Evolutionary conservation across 2,888 invertebrate genomes (phyloP).

Genomic region (Drepanosiphum platanoidis): DNA sequence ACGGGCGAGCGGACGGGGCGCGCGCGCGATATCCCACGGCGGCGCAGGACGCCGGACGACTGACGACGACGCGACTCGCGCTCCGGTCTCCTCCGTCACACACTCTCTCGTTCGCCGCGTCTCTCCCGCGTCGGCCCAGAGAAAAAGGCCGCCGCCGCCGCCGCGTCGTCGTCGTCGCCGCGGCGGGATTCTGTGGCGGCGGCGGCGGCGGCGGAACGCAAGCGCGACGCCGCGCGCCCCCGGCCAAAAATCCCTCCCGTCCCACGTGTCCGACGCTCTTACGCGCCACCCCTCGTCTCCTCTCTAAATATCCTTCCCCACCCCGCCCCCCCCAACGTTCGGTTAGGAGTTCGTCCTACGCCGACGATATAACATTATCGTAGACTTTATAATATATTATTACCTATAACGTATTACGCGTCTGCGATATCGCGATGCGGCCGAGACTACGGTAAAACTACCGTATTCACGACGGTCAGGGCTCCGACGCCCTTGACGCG

Average conservation of each 20-base stretch:
- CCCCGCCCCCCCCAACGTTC: no score
- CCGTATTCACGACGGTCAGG: no score
- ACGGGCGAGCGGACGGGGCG: background rate
- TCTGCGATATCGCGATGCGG: no score
- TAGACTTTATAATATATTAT: no score
- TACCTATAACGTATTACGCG: no score
- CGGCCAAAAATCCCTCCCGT: constrained; percentile 14
- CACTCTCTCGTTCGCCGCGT: background rate
- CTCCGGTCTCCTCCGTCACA: no score
- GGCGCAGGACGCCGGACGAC: constrained; percentile 56
- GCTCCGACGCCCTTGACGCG: no score
- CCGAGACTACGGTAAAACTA: no score
- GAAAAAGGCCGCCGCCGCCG: constrained; percentile 5
- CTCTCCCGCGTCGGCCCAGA: background rate
- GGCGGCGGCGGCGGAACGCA: constrained; percentile 33
- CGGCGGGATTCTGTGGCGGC: constrained; percentile 36
- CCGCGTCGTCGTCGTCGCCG: background rate
- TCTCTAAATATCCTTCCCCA: no score
- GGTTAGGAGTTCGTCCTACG: no score
- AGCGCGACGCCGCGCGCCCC: constrained; percentile 38
- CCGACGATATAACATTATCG: no score
- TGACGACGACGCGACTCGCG: no score
- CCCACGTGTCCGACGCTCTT: background rate
- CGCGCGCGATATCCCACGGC: constrained; percentile 39
- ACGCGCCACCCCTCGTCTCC: background rate